Evolutionary conservation across 1,140 invertebrate species (phyloP), one percentile per base, ranked within the genome.

Genomic region (Vanessa tameamea): DNA sequence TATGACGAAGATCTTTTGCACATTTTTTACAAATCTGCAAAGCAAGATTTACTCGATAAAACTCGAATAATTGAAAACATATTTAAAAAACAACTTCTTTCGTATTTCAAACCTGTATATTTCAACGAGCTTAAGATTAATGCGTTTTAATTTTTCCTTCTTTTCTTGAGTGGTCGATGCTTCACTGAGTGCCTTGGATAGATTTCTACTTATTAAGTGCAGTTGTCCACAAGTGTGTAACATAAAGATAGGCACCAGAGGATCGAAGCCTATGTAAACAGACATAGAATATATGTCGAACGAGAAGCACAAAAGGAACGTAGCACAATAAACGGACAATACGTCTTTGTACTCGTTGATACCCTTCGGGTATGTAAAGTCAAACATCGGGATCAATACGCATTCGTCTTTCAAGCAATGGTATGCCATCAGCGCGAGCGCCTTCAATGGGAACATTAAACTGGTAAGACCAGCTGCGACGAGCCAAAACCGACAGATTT

Each of bases 161-260:
- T 50, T 64, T 63, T 69, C 63, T 7, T 73, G 64, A 3, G 48
- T 26, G n/a, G 20, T 51, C 12, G 47, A 64, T 13, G 65, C 66
- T 5, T 68, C 20, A 12, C 13, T 53, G 69, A 83, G 85, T 0
- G 82, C n/a, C 0, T 72, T 74, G 23, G 74, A 51, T 12, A 83
- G 16, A 65, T 75, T 69, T 9, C 53, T 75, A 20, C 65, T 81
- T 2, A 81, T 59, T 4, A 85, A 53, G 63, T 86, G 77, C 15
- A 87, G 53, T 64, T 82, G 79, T 0, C 80, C 86, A 55, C 83
- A 83, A 47, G 68, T 75, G 63, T 87, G 86, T 15, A 86, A 53
- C 76, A 87, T 79, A 47, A 85, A 81, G 51, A 83, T 76, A 0
- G 84, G 83, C 0, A 79, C 83, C 20, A 86, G 47, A 12, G 86